phyloP scores from a whole-genome alignment of 2,888 invertebrate genomes.

The Volucella zonaria region DNA sequence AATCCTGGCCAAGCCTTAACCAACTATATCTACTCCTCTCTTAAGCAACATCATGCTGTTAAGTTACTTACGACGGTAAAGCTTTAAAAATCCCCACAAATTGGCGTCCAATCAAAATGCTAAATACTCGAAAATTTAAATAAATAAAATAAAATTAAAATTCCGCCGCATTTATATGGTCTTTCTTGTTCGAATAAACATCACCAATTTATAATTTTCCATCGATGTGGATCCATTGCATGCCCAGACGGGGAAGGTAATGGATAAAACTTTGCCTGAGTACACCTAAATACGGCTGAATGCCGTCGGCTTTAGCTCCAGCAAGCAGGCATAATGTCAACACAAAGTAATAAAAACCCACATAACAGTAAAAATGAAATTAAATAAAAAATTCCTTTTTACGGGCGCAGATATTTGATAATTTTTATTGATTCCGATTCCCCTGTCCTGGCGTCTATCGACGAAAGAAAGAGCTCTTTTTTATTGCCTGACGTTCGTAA shows the following conservation, averaged over 20 bases:
- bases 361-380: slow-evolving; percentile 36
- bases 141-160: slow-evolving; percentile 12
- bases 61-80: too few relatives aligned
- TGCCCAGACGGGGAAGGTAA: neutral
- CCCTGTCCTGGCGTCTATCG: neutral
- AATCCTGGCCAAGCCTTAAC: too few relatives aligned
- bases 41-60: too few relatives aligned
- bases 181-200: neutral
- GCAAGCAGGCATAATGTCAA: slow-evolving; percentile 32
- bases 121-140: neutral
- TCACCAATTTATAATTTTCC: slow-evolving; percentile 42
- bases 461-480: slow-evolving; percentile 13
- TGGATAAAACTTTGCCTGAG: slow-evolving; percentile 23
- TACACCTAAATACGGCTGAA: slow-evolving; percentile 7
- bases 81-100: too few relatives aligned
- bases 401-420: slow-evolving; percentile 43
- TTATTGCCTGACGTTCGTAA: slow-evolving; percentile 45
- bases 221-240: neutral
- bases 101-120: too few relatives aligned
- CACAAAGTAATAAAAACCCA: slow-evolving; percentile 40
- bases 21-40: too few relatives aligned
- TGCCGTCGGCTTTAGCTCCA: too few relatives aligned
- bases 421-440: slow-evolving; percentile 58
- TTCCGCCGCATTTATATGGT: slow-evolving; percentile 8
- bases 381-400: slow-evolving; percentile 31